Conservation (phyloP, 2,113 vertebrate genomes). For the Hemiprocne comata region DNA sequence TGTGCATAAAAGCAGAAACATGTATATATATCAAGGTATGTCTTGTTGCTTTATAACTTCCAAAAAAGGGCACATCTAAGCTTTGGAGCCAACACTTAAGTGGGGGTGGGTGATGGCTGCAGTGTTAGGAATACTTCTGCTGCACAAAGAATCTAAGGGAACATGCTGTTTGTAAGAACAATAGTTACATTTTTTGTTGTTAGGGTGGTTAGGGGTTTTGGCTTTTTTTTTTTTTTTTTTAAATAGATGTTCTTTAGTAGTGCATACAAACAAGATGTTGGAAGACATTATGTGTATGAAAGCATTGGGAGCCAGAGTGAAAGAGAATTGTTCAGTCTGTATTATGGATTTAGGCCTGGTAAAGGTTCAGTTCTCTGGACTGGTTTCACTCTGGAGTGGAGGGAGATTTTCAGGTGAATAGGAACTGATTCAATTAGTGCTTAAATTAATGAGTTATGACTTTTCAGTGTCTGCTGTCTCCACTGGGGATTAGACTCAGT, state of each 20-base stretch:
- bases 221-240: background rate
- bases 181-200: background rate
- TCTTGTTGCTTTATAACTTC: background rate
- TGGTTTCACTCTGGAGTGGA: background rate
- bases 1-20: background rate
- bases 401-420: background rate
- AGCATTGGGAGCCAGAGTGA: background rate
- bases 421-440: background rate
- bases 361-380: background rate
- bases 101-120: background rate
- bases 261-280: background rate
- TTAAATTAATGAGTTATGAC: background rate
- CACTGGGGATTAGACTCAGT: background rate
- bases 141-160: background rate
- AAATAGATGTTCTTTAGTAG: background rate
- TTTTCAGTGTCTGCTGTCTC: background rate
- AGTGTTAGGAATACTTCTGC: background rate
- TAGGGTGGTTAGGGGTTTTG: background rate
- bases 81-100: background rate
- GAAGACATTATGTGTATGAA: background rate
- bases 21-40: background rate
- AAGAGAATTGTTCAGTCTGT: background rate
- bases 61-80: background rate
- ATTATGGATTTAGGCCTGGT: background rate
- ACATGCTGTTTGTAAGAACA: background rate